Conservation (phyloP, 2,113 vertebrate species). For the Siniperca knerii region DNA sequence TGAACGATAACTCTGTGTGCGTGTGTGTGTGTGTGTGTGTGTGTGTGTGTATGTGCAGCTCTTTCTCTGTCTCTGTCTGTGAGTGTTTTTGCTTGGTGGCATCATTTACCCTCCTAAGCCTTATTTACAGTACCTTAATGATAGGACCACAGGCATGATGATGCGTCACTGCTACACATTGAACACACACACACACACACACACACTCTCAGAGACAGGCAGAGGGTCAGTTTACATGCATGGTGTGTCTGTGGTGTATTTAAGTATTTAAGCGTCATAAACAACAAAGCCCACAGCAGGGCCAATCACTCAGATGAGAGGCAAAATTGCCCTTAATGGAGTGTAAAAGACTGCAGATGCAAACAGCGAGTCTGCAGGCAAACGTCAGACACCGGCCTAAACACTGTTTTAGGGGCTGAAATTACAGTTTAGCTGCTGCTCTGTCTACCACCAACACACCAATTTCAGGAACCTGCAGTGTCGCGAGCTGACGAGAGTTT, state of each 20-base stretch:
- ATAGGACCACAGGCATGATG: constrained; percentile 70
- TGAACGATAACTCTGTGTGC: constrained; percentile 1
- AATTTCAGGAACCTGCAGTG: constrained; percentile 58
- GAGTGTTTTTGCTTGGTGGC: constrained; percentile 50
- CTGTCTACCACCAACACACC: constrained; percentile 71
- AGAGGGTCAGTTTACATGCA: constrained; percentile 60
- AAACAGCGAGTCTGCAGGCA: constrained; percentile 70
- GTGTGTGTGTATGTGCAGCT: not conserved
- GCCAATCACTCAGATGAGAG: constrained; percentile 60
- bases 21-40: constrained; percentile 19
- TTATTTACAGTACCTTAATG: constrained; percentile 66
- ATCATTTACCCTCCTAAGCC: constrained; percentile 52
- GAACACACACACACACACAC: constrained; percentile 34
- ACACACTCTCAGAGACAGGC: constrained; percentile 33
- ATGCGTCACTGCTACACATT: constrained; percentile 52
- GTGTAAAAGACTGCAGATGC: constrained; percentile 65
- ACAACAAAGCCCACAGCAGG: constrained; percentile 64
- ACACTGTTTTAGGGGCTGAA: constrained; percentile 76
- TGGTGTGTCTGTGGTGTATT: constrained; percentile 59
- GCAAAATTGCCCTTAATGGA: constrained; percentile 70
- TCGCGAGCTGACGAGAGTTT: constrained; percentile 22
- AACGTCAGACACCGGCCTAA: constrained; percentile 77
- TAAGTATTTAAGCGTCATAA: constrained; percentile 66
- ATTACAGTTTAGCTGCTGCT: constrained; percentile 73
- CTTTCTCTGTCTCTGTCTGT: constrained; percentile 8